These are phyloP conservation scores for Crematogaster levior DNA, from an alignment of 2,888 invertebrate species.

Conservation along the genomic window DNA sequence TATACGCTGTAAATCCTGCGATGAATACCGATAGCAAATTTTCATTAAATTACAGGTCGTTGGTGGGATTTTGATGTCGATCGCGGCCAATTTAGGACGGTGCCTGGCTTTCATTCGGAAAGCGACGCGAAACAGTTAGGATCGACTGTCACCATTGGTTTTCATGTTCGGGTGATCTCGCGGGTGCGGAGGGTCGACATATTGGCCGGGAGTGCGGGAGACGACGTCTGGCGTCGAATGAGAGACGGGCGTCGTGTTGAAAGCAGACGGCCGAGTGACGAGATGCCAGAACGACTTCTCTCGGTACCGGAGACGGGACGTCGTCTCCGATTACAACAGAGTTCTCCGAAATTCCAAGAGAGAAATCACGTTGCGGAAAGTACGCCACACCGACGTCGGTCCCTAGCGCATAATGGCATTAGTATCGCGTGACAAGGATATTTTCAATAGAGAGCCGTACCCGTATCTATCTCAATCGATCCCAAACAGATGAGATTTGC, in stretches of 20 bases:
- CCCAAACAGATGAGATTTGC: background rate
- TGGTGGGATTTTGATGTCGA: conserved; percentile 3
- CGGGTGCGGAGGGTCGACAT: conserved; percentile 66
- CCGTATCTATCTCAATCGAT: conserved; percentile 25
- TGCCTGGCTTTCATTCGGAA: conserved; percentile 47
- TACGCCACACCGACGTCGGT: conserved; percentile 50
- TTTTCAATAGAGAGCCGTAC: conserved; percentile 1
- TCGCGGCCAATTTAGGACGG: conserved; percentile 1
- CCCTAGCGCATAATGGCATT: conserved; percentile 51
- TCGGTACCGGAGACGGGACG: conserved; percentile 75
- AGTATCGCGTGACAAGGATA: conserved; percentile 44
- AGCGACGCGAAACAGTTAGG: conserved; percentile 70
- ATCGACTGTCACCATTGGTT: conserved; percentile 76
- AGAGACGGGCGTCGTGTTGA: conserved; percentile 81
- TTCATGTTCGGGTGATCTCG: conserved; percentile 75
- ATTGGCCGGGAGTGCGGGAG: conserved; percentile 71
- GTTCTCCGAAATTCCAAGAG: conserved; percentile 74
- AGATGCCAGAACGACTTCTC: conserved; percentile 79
- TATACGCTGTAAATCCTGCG: background rate
- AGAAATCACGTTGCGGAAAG: conserved; percentile 59
- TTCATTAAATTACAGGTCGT: conserved; percentile 11
- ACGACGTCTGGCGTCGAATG: conserved; percentile 78
- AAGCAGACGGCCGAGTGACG: conserved; percentile 83
- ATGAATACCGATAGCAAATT: background rate
- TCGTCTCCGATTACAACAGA: conserved; percentile 81